Conservation (phyloP, 2,113 vertebrate genomes). For the Nothoprocta perdicaria region DNA sequence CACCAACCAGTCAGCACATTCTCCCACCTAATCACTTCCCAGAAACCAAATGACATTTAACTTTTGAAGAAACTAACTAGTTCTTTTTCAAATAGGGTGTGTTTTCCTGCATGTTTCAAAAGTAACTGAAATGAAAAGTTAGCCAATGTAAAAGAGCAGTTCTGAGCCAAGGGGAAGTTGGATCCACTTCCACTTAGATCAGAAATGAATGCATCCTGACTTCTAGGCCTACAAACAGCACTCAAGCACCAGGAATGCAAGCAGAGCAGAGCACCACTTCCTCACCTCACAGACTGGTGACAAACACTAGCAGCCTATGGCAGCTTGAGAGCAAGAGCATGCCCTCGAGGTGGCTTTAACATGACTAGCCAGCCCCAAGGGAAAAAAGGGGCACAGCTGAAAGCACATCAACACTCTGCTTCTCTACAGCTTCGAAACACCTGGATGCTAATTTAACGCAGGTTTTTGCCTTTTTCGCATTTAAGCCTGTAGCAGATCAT, state of each 20-base stretch:
- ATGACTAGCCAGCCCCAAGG: neutral
- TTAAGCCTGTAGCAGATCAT: neutral
- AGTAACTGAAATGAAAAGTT: neutral
- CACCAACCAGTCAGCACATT: neutral
- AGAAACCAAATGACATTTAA: neutral
- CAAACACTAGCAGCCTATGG: neutral
- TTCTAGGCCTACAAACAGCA: neutral
- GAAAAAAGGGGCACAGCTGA: neutral
- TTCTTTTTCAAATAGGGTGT: neutral
- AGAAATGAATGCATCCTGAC: neutral
- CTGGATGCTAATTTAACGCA: neutral
- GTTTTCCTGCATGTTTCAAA: fast-evolving
- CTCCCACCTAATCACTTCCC: neutral
- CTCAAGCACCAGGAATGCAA: neutral
- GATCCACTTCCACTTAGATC: neutral
- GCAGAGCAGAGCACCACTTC: neutral
- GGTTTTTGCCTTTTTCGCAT: neutral
- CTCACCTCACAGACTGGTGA: neutral
- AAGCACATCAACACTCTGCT: neutral
- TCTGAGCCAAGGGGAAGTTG: neutral
- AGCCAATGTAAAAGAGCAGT: neutral
- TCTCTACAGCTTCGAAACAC: neutral
- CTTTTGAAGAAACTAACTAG: neutral
- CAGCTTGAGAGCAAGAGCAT: neutral
- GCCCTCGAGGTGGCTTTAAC: neutral